Evolutionary conservation across 1,140 invertebrate genomes (phyloP), one percentile per base, ranked within the genome.

Genomic region (Sinonovacula constricta): DNA sequence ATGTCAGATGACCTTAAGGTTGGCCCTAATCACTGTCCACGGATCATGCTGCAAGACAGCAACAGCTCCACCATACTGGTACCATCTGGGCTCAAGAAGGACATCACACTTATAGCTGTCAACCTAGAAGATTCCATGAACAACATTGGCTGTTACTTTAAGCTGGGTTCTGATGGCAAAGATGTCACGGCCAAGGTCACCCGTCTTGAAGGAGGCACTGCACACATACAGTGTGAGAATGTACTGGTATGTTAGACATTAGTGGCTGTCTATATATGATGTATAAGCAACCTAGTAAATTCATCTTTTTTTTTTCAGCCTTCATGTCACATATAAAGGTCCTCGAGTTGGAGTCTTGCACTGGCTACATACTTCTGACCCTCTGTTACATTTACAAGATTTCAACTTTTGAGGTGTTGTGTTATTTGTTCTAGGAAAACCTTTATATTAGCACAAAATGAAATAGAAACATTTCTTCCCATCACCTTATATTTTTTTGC

Each of bases 21-120:
- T 7, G 85, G 87, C 1, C 86, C 87, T 51, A 36, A 83, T 2
- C 57, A 67, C 33, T 88, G 86, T 76, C 86, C 87, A 10, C 78
- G 82, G 30, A 54, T 67, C 10, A 26, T 45, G 10, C 30, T 66
- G 15, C 7, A 45, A 45, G 78, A 67, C 18, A 79, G 80, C 2
- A 54, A 30, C 10, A 60, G 31, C 14, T 67, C 34, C 12, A 53
- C 83, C 45, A 86, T 87, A n/a, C 69, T 83, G 18, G 85, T 87
- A 26, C 81, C 86, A 0, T 85, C 87, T 36, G 83, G 81, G 15
- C 84, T 78, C 0, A 60, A 24, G 7, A 84, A 82, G 34, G 63
- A 69, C 12, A 81, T 88, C 24, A 53, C 63, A 5, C 34, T 81
- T 26, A 66, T 60, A n/a, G 80, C 59, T 1, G 18, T 74, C 1